Evolutionary conservation across 2,797 vertebrate genomes (phyloP).

Genomic region (Podargus strigoides): DNA sequence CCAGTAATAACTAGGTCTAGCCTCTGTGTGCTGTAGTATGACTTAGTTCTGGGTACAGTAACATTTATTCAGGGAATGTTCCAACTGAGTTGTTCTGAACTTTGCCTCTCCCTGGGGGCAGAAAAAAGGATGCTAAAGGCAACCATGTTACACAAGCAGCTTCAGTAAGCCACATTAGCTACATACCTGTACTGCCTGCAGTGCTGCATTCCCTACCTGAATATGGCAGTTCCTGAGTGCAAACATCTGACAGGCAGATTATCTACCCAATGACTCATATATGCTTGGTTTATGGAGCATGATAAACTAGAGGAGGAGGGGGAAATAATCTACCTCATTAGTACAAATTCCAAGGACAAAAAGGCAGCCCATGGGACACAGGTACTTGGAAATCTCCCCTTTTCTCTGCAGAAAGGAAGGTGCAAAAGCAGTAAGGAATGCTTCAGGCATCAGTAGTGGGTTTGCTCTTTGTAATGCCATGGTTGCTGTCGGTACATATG

Average conservation of each 20-base stretch:
- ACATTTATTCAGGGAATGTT: not conserved
- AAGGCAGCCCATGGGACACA: not conserved
- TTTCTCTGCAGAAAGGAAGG: not conserved
- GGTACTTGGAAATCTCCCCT: not conserved
- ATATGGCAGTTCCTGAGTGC: not conserved
- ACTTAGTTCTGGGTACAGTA: not conserved
- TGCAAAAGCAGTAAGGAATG: not conserved
- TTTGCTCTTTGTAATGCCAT: rapidly evolving
- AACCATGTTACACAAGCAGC: not conserved
- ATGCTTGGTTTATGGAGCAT: not conserved
- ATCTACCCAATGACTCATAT: not conserved
- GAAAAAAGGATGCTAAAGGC: conserved; percentile 4
- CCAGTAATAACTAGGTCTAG: not conserved
- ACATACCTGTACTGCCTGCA: not conserved
- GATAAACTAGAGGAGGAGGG: not conserved
- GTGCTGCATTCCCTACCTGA: not conserved
- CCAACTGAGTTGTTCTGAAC: not conserved
- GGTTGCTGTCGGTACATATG: rapidly evolving
- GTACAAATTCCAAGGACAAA: not conserved
- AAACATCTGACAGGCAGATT: not conserved
- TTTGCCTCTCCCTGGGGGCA: not conserved
- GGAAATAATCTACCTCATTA: not conserved
- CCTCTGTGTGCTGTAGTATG: not conserved
- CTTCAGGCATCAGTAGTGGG: not conserved
- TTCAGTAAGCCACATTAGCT: not conserved